phyloP scores from a whole-genome alignment of 2,888 invertebrate genomes.

The Serripes groenlandicus region DNA sequence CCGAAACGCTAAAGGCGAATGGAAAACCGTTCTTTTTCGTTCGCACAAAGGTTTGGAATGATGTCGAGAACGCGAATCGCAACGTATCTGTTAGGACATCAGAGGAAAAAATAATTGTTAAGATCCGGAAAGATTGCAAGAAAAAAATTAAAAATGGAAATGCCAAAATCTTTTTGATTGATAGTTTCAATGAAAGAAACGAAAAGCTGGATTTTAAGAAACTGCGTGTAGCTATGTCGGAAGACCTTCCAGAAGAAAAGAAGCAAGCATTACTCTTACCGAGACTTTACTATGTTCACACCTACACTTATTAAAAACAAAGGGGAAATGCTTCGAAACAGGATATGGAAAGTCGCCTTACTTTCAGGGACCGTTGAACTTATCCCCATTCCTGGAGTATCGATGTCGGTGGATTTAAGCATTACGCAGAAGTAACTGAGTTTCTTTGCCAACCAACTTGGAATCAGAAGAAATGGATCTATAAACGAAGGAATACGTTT shows the following conservation, averaged over 20 bases:
- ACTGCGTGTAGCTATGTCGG: background rate
- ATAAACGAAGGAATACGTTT: too few relatives aligned
- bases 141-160: background rate
- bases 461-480: background rate
- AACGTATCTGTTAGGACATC: background rate
- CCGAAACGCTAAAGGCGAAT: conserved; percentile 22
- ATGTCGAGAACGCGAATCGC: conserved; percentile 9
- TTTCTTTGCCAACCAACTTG: background rate
- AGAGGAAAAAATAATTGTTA: background rate
- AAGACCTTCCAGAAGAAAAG: background rate
- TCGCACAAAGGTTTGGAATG: conserved; percentile 25
- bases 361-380: background rate
- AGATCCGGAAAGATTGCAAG: background rate
- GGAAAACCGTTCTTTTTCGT: conserved; percentile 40
- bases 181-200: background rate
- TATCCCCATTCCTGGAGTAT: background rate
- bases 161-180: background rate
- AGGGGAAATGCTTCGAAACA: background rate
- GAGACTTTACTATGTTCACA: background rate
- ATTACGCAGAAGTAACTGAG: background rate
- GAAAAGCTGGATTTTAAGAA: background rate
- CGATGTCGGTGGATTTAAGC: background rate
- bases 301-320: background rate
- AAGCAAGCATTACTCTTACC: too few relatives aligned
- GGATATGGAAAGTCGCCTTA: background rate